Evolutionary conservation across 2,888 invertebrate species (phyloP).

Genomic region (Dastarcus helophoroides): DNA sequence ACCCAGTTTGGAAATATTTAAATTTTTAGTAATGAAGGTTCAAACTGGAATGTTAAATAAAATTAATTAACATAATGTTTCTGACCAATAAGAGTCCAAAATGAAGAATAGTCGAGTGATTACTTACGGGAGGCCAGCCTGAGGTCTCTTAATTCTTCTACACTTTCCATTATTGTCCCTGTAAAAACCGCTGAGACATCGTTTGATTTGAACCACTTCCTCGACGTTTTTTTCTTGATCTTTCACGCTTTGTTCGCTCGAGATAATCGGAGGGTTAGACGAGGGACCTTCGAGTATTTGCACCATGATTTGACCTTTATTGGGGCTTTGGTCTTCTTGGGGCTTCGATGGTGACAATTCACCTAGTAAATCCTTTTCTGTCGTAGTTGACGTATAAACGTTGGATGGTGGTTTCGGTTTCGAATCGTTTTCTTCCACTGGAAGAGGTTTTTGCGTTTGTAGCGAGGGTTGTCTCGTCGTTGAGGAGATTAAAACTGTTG

Average conservation of each 20-base stretch:
- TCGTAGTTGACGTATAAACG: background rate
- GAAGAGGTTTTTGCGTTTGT: no score
- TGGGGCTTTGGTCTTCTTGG: background rate
- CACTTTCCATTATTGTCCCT: slow-evolving; percentile 34
- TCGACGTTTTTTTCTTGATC: slow-evolving; percentile 24
- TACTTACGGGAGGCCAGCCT: slow-evolving; percentile 21
- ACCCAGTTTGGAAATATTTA: no score
- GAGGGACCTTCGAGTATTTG: slow-evolving; percentile 20
- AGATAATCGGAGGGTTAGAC: slow-evolving; percentile 6
- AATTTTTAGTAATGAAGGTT: no score
- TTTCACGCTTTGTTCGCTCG: no score
- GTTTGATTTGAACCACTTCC: no score
- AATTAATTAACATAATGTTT: no score
- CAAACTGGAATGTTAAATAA: no score
- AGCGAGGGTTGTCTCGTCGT: no score
- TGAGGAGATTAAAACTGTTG: no score
- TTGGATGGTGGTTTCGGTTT: background rate
- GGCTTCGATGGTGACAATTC: background rate
- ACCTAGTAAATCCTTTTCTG: background rate
- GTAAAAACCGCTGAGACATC: slow-evolving; percentile 29
- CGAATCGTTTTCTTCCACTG: no score
- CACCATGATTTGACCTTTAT: slow-evolving; percentile 19
- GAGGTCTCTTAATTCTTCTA: slow-evolving; percentile 28
- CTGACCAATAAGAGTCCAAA: no score
- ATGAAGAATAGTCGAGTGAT: no score